These are phyloP conservation scores for Lamellibrachia luymesi DNA, from an alignment of 1,140 invertebrate species.

Conservation along the genomic window DNA sequence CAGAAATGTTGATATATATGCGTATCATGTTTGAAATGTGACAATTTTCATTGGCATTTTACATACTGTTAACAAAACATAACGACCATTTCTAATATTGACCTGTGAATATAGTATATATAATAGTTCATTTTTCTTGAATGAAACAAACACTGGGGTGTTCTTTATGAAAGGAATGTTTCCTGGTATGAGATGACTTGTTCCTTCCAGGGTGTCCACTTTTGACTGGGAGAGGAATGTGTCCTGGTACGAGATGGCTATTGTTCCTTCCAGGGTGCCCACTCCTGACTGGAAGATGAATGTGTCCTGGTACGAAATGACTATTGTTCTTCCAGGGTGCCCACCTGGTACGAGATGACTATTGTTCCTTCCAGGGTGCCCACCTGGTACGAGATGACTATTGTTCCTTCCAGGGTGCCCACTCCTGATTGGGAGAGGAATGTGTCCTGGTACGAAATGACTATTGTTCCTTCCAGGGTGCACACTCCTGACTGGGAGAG, in stretches of 20 bases:
- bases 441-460: constrained; percentile 60
- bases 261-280: constrained; percentile 69
- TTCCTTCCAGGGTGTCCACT: constrained; percentile 74
- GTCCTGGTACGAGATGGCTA: constrained; percentile 59
- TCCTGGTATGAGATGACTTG: constrained; percentile 33
- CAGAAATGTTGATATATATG: too few species aligned
- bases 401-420: constrained; percentile 69
- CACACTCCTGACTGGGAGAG: constrained; percentile 72
- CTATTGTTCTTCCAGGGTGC: constrained; percentile 67
- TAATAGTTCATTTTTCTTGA: too few species aligned
- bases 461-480: constrained; percentile 63
- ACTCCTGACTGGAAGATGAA: constrained; percentile 67
- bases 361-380: too few species aligned
- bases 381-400: constrained; percentile 33
- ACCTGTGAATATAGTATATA: too few species aligned
- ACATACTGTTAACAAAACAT: too few species aligned
- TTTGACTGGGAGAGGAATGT: constrained; percentile 64
- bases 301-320: constrained; percentile 36
- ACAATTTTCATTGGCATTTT: too few species aligned
- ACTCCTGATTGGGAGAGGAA: constrained; percentile 67
- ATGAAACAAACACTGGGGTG: constrained; percentile 22
- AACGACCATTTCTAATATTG: too few species aligned
- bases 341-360: constrained; percentile 65
- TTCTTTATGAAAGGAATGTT: constrained; percentile 45
- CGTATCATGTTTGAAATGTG: too few species aligned